These are phyloP conservation scores for Eristalis pertinax DNA, from an alignment of 2,888 invertebrate genomes.

Conservation along the genomic window DNA sequence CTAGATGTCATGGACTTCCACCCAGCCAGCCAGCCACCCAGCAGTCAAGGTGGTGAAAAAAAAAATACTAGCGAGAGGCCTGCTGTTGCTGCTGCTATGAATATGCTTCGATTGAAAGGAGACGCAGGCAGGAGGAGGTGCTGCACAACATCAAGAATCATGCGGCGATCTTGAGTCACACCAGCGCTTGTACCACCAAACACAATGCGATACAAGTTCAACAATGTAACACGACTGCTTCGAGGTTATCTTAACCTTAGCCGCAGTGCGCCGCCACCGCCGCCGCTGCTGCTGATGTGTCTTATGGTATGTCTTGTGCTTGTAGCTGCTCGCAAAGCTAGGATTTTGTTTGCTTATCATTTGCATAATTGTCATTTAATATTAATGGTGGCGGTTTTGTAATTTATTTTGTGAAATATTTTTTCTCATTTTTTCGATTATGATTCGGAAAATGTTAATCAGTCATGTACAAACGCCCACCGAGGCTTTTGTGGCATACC, in stretches of 20 bases:
- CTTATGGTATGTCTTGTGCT: neutral
- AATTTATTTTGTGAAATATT: conserved; percentile 8
- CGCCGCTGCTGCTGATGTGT: neutral
- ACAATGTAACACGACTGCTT: conserved; percentile 28
- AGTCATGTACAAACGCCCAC: conserved; percentile 31
- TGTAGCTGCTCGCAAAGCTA: neutral
- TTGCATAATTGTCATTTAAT: conserved; percentile 64
- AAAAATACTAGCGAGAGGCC: neutral
- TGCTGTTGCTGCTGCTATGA: neutral
- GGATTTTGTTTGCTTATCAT: conserved; percentile 20
- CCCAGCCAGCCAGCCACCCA: conserved; percentile 12
- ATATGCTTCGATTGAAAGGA: neutral
- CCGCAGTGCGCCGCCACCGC: neutral
- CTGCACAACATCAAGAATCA: conserved; percentile 10
- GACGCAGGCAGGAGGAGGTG: neutral
- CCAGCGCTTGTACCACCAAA: neutral
- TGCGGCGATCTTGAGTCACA: conserved; percentile 38
- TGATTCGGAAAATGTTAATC: conserved; percentile 27
- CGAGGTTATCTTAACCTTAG: conserved; percentile 7
- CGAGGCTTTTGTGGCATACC: neutral
- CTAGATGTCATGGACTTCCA: conserved; percentile 67
- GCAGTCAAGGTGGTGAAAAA: conserved; percentile 47
- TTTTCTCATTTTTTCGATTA: neutral
- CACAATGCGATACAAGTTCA: conserved; percentile 36
- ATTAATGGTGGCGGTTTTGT: conserved; percentile 37